These are phyloP conservation scores for Ptychobarbus kaznakovi DNA, from an alignment of 2,797 vertebrate species.

Conservation along the genomic window DNA sequence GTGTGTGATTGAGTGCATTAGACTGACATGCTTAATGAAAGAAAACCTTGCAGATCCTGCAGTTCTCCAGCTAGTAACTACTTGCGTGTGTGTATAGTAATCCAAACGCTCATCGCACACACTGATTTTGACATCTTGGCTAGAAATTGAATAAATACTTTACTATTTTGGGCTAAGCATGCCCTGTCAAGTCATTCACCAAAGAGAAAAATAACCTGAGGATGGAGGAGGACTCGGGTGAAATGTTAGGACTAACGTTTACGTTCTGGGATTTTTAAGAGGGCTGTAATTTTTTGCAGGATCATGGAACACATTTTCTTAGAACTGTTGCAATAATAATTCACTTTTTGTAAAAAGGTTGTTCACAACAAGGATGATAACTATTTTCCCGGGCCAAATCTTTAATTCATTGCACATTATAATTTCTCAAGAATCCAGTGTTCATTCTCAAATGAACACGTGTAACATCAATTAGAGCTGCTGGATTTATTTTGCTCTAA, in stretches of 20 bases:
- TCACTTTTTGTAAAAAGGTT: background rate
- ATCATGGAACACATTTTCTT: background rate
- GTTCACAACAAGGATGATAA: background rate
- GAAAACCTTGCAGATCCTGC: slow-evolving; percentile 19
- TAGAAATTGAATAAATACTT: slow-evolving; percentile 6
- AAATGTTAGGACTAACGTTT: slow-evolving; percentile 20
- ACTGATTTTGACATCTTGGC: slow-evolving; percentile 30
- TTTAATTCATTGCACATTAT: background rate
- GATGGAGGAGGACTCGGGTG: background rate
- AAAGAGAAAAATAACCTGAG: slow-evolving; percentile 35
- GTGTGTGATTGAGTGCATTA: slow-evolving; percentile 61
- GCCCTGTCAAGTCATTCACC: slow-evolving; percentile 65
- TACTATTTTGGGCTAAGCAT: slow-evolving; percentile 74
- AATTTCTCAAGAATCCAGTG: background rate
- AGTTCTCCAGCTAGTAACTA: slow-evolving; percentile 22
- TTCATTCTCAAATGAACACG: slow-evolving; percentile 4
- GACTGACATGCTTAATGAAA: slow-evolving; percentile 22
- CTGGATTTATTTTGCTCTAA: background rate
- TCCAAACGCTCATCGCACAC: background rate
- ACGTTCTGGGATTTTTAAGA: background rate
- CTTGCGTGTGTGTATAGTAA: slow-evolving; percentile 10
- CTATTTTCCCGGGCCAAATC: background rate
- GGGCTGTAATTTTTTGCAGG: background rate
- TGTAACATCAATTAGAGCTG: background rate
- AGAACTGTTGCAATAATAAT: background rate